Evolutionary conservation across 2,888 invertebrate species (phyloP).

Genomic region (Bedellia somnulentella): DNA sequence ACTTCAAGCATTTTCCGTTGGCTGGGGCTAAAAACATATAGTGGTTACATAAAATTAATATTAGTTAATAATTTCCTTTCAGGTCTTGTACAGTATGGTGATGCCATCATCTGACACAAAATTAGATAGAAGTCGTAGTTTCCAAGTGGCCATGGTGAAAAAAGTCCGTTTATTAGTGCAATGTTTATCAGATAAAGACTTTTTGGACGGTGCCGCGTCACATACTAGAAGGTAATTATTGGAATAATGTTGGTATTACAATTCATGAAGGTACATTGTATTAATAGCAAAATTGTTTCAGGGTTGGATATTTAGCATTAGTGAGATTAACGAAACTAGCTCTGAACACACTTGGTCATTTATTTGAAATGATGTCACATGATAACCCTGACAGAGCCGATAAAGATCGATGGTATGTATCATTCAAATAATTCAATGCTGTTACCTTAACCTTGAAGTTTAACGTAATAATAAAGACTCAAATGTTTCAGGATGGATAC

Average conservation of each 20-base stretch:
- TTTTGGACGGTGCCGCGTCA: conserved; percentile 42
- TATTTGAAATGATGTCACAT: conserved; percentile 66
- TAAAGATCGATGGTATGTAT: conserved; percentile 36
- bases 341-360: conserved; percentile 83
- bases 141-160: conserved; percentile 64
- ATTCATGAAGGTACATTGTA: no score
- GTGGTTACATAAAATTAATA: no score
- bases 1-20: no score
- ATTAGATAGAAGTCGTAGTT: conserved; percentile 65
- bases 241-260: not conserved
- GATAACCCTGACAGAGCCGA: conserved; percentile 45
- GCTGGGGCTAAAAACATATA: no score
- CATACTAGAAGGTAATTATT: conserved; percentile 41
- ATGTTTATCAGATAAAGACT: conserved; percentile 49
- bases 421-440: no score
- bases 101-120: conserved; percentile 88
- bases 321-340: conserved; percentile 87
- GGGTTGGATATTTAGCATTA: conserved; percentile 85
- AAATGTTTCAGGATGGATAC: conserved; percentile 53
- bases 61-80: no score
- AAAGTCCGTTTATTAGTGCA: conserved; percentile 53
- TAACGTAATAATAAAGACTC: no score
- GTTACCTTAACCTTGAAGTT: no score
- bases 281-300: conserved; percentile 22
- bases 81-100: conserved; percentile 84